Evolutionary conservation across 2,113 vertebrate species (phyloP).

Genomic region (Salvator merianae): DNA sequence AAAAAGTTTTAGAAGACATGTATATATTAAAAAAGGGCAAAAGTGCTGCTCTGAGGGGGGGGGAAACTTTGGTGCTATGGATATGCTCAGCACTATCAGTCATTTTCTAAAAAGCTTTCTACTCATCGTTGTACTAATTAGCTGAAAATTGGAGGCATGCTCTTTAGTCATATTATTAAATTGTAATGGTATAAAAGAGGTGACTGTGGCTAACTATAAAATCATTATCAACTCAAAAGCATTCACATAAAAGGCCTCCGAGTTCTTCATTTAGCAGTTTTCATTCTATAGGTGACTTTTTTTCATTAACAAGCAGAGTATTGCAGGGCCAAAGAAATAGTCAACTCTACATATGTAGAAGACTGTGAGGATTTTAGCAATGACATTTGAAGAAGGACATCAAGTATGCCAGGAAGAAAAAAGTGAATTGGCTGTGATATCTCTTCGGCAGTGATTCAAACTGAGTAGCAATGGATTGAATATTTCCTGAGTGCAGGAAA

Average conservation of each 20-base stretch:
- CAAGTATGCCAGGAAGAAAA: constrained; percentile 34
- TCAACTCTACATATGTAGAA: constrained; percentile 22
- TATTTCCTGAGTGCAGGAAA: constrained; percentile 25
- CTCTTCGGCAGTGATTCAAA: constrained; percentile 45
- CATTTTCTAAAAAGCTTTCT: constrained; percentile 36
- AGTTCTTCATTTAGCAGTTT: not conserved
- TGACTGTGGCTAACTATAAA: constrained; percentile 37
- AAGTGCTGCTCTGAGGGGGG: not conserved
- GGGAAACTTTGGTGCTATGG: constrained; percentile 6
- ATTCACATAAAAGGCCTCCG: constrained; percentile 8
- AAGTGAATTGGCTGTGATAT: constrained; percentile 23
- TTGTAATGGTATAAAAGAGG: constrained; percentile 7
- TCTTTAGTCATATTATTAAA: constrained; percentile 35
- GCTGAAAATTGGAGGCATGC: constrained; percentile 23
- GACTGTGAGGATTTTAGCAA: constrained; percentile 39
- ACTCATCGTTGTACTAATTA: constrained; percentile 42
- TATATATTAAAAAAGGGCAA: not conserved
- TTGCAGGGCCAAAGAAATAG: constrained; percentile 18
- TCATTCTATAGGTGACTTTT: constrained; percentile 1
- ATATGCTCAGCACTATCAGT: not conserved
- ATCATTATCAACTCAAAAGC: constrained; percentile 28
- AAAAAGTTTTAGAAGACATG: constrained; percentile 4
- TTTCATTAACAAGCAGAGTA: not conserved
- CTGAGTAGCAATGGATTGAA: constrained; percentile 44
- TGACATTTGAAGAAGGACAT: not conserved